phyloP scores from a whole-genome alignment of 2,888 invertebrate genomes.

The Drosophila yooni region DNA sequence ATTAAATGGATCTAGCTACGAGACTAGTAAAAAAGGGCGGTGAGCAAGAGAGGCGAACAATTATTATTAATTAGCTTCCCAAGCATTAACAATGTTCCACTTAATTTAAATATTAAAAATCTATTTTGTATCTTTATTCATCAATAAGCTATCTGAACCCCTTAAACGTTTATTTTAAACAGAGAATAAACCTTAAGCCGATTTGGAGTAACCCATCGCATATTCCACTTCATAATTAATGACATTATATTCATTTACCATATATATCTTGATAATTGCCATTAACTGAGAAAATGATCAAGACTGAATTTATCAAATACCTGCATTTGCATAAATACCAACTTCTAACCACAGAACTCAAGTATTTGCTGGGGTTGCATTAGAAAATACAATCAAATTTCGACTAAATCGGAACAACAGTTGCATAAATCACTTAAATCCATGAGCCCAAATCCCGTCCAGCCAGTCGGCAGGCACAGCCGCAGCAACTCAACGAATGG shows the following conservation, averaged over 20 bases:
- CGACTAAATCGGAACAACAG: slow-evolving; percentile 26
- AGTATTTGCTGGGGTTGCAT: slow-evolving; percentile 5
- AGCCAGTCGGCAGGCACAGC: slow-evolving; percentile 1
- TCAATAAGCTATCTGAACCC: background rate
- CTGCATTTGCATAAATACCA: slow-evolving; percentile 1
- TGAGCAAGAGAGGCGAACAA: background rate
- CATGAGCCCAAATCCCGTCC: slow-evolving; percentile 39
- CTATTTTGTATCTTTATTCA: background rate
- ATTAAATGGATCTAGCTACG: background rate
- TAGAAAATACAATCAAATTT: slow-evolving; percentile 34
- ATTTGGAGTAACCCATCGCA: background rate
- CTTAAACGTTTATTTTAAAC: background rate
- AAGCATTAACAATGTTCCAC: background rate
- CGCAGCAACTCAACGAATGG: background rate
- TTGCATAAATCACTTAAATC: slow-evolving; percentile 61
- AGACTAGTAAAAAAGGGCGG: too few relatives aligned
- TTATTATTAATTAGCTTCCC: background rate
- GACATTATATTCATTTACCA: background rate
- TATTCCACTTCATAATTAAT: background rate
- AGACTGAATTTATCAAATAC: slow-evolving; percentile 1
- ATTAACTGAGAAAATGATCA: background rate
- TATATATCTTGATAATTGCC: background rate
- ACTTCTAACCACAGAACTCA: slow-evolving; percentile 1
- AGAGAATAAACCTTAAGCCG: too few relatives aligned
- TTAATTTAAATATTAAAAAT: background rate